Evolutionary conservation across 2,888 invertebrate genomes (phyloP), one percentile per base, ranked within the genome.

Genomic region (Spisula solida): DNA sequence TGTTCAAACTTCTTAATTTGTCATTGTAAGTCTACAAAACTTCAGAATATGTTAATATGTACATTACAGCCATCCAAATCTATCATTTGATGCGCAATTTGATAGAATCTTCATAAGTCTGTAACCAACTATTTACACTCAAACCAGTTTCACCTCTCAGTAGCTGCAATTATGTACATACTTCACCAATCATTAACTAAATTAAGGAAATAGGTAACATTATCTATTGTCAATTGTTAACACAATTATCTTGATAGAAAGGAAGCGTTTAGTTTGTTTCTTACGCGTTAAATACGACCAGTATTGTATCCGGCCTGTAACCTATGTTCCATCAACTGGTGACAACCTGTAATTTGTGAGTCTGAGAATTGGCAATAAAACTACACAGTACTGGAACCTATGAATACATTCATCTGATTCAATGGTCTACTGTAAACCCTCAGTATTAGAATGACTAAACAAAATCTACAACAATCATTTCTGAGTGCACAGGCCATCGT

Each of bases 341-440:
- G 60, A 66, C 60, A 66, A 66, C 60, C 60, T 66, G 60, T 25
- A 25, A 66, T 66, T 66, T 66, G 60, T 66, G 10, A 66, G 60
- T 66, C 60, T 66, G 60, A 20, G 25, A 66, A 25, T 25, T 66
- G 60, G 60, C 60, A 25, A n/a, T 10, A 5, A 25, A 66, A 66
- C 10, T 66, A 66, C 25, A 66, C 10, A 25, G 60, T 25, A 25
- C 60, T n/a, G 60, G 25, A 66, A 25, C 6, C 60, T 8, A n/a
- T 10, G 25, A 25, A 25, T n/a, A n/a, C 60, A 25, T 66, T 20
- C 56, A 5, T 25, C n/a, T 66, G 5, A 0, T 41, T 8, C 41
- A 41, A 41, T 41, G 4, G 41, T 41, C 20, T 12, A 10, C 25
- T 25, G 60, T 66, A 25, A n/a, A 25, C 12, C 0, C 4, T n/a